These are phyloP conservation scores for Piliocolobus tephrosceles DNA, from an alignment of 2,113 vertebrate species.

Conservation along the genomic window DNA sequence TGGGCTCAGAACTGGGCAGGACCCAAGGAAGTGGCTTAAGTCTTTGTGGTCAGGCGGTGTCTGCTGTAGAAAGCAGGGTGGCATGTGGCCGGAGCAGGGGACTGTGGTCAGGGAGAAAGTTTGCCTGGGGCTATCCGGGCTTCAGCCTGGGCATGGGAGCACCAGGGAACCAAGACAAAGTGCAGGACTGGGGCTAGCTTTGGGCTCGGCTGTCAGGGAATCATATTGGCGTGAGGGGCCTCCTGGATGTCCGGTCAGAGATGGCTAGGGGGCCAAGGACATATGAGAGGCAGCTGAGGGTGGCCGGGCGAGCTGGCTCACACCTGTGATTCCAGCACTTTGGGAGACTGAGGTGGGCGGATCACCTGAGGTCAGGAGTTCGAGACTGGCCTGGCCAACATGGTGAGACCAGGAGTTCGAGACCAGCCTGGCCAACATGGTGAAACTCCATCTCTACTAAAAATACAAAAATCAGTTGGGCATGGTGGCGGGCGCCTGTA, in stretches of 20 bases:
- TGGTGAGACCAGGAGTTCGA: no score
- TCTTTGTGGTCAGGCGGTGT: background rate
- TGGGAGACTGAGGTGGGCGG: no score
- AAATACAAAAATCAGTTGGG: no score
- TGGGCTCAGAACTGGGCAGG: background rate
- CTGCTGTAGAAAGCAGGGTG: no score
- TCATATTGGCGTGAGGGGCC: background rate
- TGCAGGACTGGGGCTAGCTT: background rate
- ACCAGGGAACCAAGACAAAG: background rate
- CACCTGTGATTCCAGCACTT: no score
- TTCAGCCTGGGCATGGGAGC: background rate
- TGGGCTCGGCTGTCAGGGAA: background rate
- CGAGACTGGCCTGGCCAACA: no score
- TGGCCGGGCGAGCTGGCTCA: no score
- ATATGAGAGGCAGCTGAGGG: background rate
- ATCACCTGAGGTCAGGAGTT: no score
- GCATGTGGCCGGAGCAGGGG: accelerated
- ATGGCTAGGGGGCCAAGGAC: background rate
- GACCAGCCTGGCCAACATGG: no score
- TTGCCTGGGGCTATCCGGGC: background rate
- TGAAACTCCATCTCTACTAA: no score
- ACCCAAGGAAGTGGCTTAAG: background rate
- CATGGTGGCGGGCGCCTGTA: no score
- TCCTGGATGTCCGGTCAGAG: background rate
- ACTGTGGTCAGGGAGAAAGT: background rate